Conservation (phyloP, 64 coral and sea anemone genomes). For the Pocillopora verrucosa region DNA sequence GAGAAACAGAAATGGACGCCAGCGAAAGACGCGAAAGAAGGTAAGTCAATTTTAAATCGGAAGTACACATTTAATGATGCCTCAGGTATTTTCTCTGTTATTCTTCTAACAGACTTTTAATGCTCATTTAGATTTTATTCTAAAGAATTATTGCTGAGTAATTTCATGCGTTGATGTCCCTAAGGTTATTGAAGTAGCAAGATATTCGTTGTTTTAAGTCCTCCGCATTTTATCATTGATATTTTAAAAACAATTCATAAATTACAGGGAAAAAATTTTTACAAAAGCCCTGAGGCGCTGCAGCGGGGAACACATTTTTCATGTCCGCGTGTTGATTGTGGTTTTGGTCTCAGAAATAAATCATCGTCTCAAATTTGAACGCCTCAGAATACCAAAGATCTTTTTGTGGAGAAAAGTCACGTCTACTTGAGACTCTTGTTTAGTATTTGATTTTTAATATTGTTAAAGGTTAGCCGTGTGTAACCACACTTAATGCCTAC, state of each 20-base stretch:
- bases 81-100: background rate
- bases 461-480: constrained; percentile 29
- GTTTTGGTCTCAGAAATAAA: background rate
- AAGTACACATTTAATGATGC: background rate
- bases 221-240: background rate
- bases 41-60: constrained; percentile 21
- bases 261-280: background rate
- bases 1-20: constrained; percentile 63
- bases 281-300: background rate
- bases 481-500: background rate
- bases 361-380: background rate
- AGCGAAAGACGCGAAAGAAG: constrained; percentile 39
- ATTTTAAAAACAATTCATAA: constrained; percentile 12
- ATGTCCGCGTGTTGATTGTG: background rate
- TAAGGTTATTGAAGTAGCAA: background rate
- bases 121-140: background rate
- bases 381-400: background rate
- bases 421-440: background rate
- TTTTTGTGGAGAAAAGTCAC: constrained; percentile 2
- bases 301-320: background rate
- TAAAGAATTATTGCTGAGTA: background rate
- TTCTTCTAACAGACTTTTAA: background rate
- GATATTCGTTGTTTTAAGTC: background rate
- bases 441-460: constrained; percentile 19
- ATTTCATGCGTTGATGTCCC: background rate